Conservation (phyloP, 2,888 invertebrate genomes). For the Mythimna albipuncta region DNA sequence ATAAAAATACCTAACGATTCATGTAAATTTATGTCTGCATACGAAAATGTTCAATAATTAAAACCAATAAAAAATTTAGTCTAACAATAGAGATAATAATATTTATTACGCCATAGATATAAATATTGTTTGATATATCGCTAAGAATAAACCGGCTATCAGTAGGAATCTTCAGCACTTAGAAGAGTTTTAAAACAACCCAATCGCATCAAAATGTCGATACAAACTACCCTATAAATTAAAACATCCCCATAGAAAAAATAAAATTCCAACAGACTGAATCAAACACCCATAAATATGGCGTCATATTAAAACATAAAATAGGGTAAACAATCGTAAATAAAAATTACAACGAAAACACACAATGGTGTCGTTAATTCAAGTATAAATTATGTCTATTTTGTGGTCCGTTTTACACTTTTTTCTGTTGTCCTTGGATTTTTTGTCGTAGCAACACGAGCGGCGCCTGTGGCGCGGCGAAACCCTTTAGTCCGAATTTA, state of each 20-base stretch:
- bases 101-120: conserved; percentile 55
- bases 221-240: conserved; percentile 83
- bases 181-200: conserved; percentile 65
- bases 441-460: conserved; percentile 81
- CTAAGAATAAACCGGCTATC: conserved; percentile 32
- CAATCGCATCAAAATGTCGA: conserved; percentile 77
- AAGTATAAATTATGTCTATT: conserved; percentile 88
- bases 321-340: conserved; percentile 90
- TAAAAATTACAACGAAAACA: conserved; percentile 88
- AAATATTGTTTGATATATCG: conserved; percentile 57
- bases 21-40: conserved; percentile 26
- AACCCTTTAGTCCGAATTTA: conserved; percentile 85
- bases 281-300: conserved; percentile 84
- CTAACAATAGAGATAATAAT: conserved; percentile 54
- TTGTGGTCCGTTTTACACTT: conserved; percentile 87
- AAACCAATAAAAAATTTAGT: conserved; percentile 18
- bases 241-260: conserved; percentile 76
- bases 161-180: conserved; percentile 53
- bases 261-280: conserved; percentile 76
- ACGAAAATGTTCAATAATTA: conserved; percentile 20
- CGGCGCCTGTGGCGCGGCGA: conserved; percentile 87
- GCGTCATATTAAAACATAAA: conserved; percentile 89
- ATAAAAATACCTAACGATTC: conserved; percentile 30
- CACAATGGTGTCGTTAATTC: conserved; percentile 87
- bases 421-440: conserved; percentile 79